Evolutionary conservation across 2,888 invertebrate species (phyloP).

Genomic region (Caenorhabditis sp.): DNA sequence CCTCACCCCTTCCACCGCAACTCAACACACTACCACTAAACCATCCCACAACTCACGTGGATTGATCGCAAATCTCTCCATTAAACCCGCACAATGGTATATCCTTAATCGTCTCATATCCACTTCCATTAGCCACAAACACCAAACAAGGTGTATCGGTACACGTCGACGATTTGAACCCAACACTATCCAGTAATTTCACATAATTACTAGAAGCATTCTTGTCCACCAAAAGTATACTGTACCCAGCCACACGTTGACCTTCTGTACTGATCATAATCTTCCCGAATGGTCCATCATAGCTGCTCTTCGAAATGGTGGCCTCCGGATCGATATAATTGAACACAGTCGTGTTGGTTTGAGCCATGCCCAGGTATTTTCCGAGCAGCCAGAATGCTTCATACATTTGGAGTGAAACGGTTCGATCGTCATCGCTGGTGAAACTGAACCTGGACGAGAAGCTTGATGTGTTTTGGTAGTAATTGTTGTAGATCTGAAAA

Average conservation of each 20-base stretch:
- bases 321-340: slow-evolving; percentile 27
- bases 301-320: neutral
- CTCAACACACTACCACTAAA: too few relatives aligned
- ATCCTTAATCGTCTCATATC: slow-evolving; percentile 38
- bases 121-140: slow-evolving; percentile 4
- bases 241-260: slow-evolving; percentile 22
- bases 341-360: slow-evolving; percentile 10
- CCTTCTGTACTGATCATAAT: slow-evolving; percentile 26
- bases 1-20: too few relatives aligned
- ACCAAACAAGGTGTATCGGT: neutral
- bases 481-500: slow-evolving; percentile 44
- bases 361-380: slow-evolving; percentile 18
- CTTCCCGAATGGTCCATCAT: slow-evolving; percentile 24
- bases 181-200: slow-evolving; percentile 7
- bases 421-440: slow-evolving; percentile 9
- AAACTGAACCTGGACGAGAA: slow-evolving; percentile 27
- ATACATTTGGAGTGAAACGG: slow-evolving; percentile 40
- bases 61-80: slow-evolving; percentile 65
- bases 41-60: slow-evolving; percentile 52
- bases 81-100: slow-evolving; percentile 63
- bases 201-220: neutral
- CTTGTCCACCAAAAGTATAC: slow-evolving; percentile 10
- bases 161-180: neutral
- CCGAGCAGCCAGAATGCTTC: slow-evolving; percentile 32
- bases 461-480: slow-evolving; percentile 7